phyloP scores from a whole-genome alignment of 2,888 invertebrate species.

The Mamestra brassicae region DNA sequence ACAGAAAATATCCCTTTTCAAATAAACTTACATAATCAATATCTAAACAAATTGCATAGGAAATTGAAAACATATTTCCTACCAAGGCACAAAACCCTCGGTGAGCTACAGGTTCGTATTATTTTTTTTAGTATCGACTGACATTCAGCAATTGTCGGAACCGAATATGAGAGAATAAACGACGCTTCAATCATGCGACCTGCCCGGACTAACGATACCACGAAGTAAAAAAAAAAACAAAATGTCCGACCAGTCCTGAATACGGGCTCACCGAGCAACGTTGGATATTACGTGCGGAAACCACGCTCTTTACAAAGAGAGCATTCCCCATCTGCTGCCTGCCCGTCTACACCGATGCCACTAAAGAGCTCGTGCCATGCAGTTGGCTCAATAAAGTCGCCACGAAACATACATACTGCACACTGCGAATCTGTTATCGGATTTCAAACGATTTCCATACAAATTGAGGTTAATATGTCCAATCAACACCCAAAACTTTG shows the following conservation, averaged over 20 bases:
- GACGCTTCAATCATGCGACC: too few species aligned
- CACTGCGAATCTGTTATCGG: neutral
- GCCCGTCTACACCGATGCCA: neutral
- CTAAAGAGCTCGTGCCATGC: neutral
- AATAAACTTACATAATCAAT: too few species aligned
- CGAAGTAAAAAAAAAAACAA: neutral
- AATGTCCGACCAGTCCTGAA: neutral
- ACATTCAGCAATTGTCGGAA: too few species aligned
- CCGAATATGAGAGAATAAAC: too few species aligned
- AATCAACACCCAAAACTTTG: neutral
- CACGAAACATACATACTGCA: slow-evolving; percentile 6
- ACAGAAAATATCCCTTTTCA: too few species aligned
- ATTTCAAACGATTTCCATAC: slow-evolving; percentile 8
- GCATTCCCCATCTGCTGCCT: slow-evolving; percentile 1
- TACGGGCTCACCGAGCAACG: neutral
- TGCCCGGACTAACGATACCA: neutral
- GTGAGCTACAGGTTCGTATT: too few species aligned
- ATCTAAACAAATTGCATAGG: too few species aligned
- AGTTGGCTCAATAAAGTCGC: slow-evolving; percentile 6
- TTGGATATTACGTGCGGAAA: slow-evolving; percentile 12
- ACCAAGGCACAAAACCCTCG: too few species aligned
- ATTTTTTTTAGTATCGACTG: too few species aligned
- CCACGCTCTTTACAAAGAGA: slow-evolving; percentile 25
- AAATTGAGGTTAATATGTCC: slow-evolving; percentile 5
- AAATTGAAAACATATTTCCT: too few species aligned